These are phyloP conservation scores for Doris montereyensis DNA, from an alignment of 2,888 invertebrate genomes.

Conservation along the genomic window DNA sequence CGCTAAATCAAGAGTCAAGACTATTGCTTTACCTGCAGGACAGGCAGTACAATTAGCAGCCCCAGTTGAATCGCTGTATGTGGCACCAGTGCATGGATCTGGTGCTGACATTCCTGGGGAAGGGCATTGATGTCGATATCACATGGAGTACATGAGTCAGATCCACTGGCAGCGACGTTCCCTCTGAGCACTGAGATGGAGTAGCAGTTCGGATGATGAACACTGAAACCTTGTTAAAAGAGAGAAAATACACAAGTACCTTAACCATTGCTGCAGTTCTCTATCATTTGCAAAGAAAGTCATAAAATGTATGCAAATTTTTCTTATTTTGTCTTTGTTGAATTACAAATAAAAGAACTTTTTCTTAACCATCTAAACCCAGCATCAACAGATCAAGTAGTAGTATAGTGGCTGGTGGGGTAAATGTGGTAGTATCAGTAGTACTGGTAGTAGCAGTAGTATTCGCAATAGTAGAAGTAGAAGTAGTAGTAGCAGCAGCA, in stretches of 20 bases:
- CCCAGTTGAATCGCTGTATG: conserved; percentile 47
- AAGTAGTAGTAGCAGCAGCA: neutral
- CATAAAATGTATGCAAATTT: too few species aligned
- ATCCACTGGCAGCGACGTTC: conserved; percentile 44
- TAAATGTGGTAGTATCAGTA: neutral
- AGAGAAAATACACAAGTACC: neutral
- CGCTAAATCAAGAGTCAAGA: neutral
- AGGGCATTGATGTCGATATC: conserved; percentile 49
- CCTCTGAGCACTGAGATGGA: conserved; percentile 48
- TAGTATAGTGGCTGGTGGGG: neutral
- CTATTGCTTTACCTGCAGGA: conserved; percentile 39
- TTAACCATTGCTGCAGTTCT: neutral
- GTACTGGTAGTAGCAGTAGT: neutral
- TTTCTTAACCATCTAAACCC: too few species aligned
- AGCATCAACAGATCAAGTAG: too few species aligned
- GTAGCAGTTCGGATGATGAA: conserved; percentile 22
- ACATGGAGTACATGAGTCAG: conserved; percentile 39
- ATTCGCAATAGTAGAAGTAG: neutral
- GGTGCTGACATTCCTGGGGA: conserved; percentile 48
- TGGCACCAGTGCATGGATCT: conserved; percentile 56
- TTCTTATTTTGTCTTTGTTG: too few species aligned
- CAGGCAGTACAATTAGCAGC: conserved; percentile 37
- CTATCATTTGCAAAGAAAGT: too few species aligned
- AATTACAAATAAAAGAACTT: too few species aligned
- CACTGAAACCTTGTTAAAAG: conserved; percentile 20